phyloP scores from a whole-genome alignment of 2,888 invertebrate genomes.

The Coelopa pilipes region DNA sequence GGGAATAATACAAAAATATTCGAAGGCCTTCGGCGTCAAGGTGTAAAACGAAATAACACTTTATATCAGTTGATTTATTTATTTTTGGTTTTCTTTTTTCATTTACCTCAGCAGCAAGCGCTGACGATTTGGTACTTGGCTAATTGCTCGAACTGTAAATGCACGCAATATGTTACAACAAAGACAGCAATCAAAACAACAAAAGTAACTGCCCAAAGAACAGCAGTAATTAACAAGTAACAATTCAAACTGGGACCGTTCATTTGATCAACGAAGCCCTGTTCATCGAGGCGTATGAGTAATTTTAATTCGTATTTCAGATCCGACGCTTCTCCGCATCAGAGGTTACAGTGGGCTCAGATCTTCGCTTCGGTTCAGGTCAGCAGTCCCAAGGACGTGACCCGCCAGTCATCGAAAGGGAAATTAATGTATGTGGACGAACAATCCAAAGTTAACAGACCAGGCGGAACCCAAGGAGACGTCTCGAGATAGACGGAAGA shows the following conservation, averaged over 20 bases:
- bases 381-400: no score
- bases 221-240: not conserved
- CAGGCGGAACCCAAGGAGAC: no score
- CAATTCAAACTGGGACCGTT: no score
- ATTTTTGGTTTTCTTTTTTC: constrained; percentile 6
- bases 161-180: not conserved
- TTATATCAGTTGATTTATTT: not conserved
- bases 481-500: no score
- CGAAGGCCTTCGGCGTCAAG: constrained; percentile 55
- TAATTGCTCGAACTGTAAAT: not conserved
- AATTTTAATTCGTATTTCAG: not conserved
- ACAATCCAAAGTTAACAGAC: no score
- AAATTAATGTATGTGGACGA: no score
- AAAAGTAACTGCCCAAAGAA: not conserved
- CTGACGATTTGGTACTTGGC: not conserved
- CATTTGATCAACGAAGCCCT: constrained; percentile 28
- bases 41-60: constrained; percentile 41
- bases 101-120: not conserved
- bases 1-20: not conserved
- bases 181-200: not conserved
- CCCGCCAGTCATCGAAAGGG: no score
- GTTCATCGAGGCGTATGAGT: constrained; percentile 53
- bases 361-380: no score
- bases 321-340: no score
- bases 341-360: no score